phyloP scores from a whole-genome alignment of 2,797 vertebrate genomes.

The Sitta carolinensis region DNA sequence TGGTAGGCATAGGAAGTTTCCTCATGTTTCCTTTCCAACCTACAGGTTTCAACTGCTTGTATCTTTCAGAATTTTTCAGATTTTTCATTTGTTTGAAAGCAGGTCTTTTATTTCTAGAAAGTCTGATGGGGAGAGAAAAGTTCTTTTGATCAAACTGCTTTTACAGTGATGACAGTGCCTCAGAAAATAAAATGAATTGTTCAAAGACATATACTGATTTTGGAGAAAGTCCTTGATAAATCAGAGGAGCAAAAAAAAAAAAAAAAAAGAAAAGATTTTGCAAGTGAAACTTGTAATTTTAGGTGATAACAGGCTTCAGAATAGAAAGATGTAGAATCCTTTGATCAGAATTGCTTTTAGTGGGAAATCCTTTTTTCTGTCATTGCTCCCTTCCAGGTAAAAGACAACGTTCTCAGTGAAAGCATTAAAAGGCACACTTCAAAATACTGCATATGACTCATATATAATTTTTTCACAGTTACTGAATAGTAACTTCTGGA shows the following conservation, averaged over 20 bases:
- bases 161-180: background rate
- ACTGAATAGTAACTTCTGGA: background rate
- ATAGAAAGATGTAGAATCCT: background rate
- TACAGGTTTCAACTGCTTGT: background rate
- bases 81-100: constrained; percentile 14
- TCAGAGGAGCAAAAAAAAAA: background rate
- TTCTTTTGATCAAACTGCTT: background rate
- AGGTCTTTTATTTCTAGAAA: background rate
- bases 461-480: background rate
- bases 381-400: background rate
- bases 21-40: background rate
- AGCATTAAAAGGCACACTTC: constrained; percentile 5
- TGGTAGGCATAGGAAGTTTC: background rate
- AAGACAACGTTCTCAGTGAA: background rate
- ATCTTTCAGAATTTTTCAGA: background rate
- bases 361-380: constrained; percentile 40
- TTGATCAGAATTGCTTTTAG: constrained; percentile 22
- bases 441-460: constrained; percentile 10
- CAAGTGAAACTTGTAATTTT: background rate
- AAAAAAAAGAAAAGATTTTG: background rate
- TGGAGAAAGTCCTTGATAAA: constrained; percentile 6
- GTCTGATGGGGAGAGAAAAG: background rate
- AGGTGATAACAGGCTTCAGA: background rate
- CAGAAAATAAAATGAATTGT: background rate
- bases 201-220: background rate